phyloP scores from a whole-genome alignment of 1,140 invertebrate species.

The Trypoxylus dichotomus region DNA sequence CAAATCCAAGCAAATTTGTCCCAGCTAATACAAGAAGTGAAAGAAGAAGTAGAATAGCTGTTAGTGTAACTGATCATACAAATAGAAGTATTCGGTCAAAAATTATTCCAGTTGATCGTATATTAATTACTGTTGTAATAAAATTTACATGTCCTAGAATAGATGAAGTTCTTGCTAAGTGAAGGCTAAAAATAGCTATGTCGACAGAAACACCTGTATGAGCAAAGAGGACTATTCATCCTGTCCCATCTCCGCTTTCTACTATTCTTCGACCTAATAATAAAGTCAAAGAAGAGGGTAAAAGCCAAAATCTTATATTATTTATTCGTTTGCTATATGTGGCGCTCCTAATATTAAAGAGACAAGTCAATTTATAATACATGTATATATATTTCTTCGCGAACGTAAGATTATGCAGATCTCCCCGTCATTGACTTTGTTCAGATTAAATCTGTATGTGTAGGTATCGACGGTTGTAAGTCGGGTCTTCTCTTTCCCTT shows the following conservation, averaged over 20 bases:
- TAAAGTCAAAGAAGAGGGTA: conserved; percentile 64
- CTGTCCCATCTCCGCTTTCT: conserved; percentile 65
- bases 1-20: too few species aligned
- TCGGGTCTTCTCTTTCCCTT: background rate
- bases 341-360: conserved; percentile 70
- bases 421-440: too few species aligned
- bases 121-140: conserved; percentile 64
- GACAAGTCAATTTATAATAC: conserved; percentile 77
- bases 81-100: conserved; percentile 62
- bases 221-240: conserved; percentile 70
- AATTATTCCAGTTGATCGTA: conserved; percentile 55
- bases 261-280: conserved; percentile 61
- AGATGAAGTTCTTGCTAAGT: conserved; percentile 67
- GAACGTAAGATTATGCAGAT: too few species aligned
- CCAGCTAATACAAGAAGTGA: conserved; percentile 70
- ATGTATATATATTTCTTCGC: too few species aligned
- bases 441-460: too few species aligned
- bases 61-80: conserved; percentile 69
- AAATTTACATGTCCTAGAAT: conserved; percentile 71
- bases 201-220: conserved; percentile 65
- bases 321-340: conserved; percentile 78
- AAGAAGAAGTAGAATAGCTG: conserved; percentile 55
- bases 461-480: too few species aligned
- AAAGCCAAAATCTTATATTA: conserved; percentile 77
- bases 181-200: conserved; percentile 68